Percentiles rank a stretch among this genome's conserved stretches.
These are phyloP conservation scores for Acestrorhynchus altus DNA, from an alignment of 2,797 vertebrate species.

Conservation along the genomic window DNA sequence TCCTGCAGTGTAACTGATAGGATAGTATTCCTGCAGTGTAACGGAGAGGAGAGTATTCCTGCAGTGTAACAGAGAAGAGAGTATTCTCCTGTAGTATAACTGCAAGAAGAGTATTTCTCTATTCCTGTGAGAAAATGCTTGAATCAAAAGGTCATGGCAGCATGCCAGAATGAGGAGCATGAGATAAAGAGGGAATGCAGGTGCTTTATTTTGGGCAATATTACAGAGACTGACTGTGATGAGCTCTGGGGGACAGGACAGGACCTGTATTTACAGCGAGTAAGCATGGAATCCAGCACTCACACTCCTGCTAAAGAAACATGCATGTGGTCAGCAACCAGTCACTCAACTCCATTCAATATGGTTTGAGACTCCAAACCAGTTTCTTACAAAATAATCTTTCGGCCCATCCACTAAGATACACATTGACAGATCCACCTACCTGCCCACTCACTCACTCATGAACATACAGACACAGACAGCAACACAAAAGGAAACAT, in stretches of 20 bases:
- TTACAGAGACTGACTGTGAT: slow-evolving; percentile 4
- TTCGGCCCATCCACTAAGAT: neutral
- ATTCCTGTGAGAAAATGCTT: neutral
- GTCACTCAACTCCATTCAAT: neutral
- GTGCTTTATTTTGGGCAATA: neutral
- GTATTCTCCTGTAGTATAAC: neutral
- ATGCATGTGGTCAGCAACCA: slow-evolving; percentile 10
- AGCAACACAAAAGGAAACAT: slow-evolving; percentile 5
- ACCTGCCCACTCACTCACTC: neutral
- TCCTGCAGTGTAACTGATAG: no score
- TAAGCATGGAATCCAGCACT: neutral
- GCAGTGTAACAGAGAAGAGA: neutral
- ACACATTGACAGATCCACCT: neutral
- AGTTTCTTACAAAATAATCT: neutral
- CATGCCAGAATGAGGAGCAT: neutral
- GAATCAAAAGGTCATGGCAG: neutral
- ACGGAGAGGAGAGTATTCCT: neutral
- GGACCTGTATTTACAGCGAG: slow-evolving; percentile 1
- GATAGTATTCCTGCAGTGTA: no score
- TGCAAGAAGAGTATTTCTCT: no score
- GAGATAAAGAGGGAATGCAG: slow-evolving; percentile 5
- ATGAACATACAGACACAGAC: slow-evolving; percentile 12
- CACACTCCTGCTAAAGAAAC: neutral
- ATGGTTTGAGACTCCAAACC: neutral
- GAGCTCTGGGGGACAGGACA: neutral